Percentiles rank a stretch among this genome's conserved stretches.
Evolutionary conservation across 2,113 vertebrate genomes (phyloP).

Genomic region (Myotis brandtii): DNA sequence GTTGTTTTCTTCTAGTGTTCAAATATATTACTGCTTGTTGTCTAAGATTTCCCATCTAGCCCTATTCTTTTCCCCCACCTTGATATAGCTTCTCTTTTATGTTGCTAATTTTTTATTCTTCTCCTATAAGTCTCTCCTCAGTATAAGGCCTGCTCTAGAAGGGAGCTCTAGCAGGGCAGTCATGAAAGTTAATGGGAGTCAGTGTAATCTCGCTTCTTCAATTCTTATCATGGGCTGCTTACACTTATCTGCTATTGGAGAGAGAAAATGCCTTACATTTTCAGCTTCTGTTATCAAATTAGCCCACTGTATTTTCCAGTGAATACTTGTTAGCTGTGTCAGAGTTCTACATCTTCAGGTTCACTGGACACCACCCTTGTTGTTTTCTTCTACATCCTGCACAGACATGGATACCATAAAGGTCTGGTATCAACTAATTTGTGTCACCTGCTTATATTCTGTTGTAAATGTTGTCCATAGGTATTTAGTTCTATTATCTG

Average conservation of each 20-base stretch:
- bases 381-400: not conserved
- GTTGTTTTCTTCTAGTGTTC: not conserved
- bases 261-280: not conserved
- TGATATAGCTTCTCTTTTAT: not conserved
- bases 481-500: not conserved
- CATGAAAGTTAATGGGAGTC: not conserved
- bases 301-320: not conserved
- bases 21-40: not conserved
- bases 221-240: not conserved
- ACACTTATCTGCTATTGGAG: not conserved
- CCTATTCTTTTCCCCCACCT: not conserved
- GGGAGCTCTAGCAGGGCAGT: not conserved
- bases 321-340: not conserved
- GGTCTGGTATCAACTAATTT: not conserved
- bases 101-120: not conserved
- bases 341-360: not conserved
- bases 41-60: not conserved
- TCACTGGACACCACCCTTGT: not conserved
- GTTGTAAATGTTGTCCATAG: not conserved
- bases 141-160: not conserved
- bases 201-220: not conserved
- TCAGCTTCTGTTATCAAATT: not conserved
- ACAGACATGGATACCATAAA: not conserved
- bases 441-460: not conserved
- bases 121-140: not conserved